These are phyloP conservation scores for Pipistrellus kuhlii DNA, from an alignment of 2,797 vertebrate genomes.

Conservation along the genomic window DNA sequence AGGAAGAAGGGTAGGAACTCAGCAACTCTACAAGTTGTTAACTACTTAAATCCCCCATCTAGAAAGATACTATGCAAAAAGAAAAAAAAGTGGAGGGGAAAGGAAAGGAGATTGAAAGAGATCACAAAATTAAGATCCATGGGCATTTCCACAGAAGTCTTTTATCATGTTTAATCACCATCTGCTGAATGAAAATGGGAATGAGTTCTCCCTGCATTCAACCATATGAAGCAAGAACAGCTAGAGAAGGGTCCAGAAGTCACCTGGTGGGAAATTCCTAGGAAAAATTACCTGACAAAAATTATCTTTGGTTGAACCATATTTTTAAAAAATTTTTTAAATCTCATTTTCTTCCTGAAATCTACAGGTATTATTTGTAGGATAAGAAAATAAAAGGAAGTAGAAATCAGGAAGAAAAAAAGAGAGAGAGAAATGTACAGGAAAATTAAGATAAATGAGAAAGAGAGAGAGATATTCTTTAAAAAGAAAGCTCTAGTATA, in stretches of 20 bases:
- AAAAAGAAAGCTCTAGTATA: not conserved
- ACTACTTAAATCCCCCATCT: not conserved
- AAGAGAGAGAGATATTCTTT: not conserved
- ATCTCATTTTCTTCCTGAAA: not conserved
- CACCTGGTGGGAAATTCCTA: not conserved
- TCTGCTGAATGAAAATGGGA: not conserved
- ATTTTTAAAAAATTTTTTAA: not conserved
- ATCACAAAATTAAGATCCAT: not conserved
- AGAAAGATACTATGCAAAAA: not conserved
- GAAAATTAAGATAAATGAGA: not conserved
- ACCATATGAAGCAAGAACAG: not conserved
- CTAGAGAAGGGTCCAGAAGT: not conserved
- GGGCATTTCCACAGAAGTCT: not conserved
- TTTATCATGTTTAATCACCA: not conserved
- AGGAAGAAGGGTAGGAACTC: not conserved
- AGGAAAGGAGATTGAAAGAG: not conserved
- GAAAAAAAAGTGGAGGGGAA: not conserved
- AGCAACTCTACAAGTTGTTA: not conserved
- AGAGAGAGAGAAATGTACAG: not conserved
- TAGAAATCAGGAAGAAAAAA: not conserved
- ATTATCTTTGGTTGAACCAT: not conserved
- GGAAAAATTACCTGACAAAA: not conserved
- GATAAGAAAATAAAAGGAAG: not conserved
- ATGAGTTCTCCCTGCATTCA: not conserved
- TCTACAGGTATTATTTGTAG: not conserved